Base-by-base conservation (phyloP, 2,888 invertebrate genomes). In the Ennomos quercinarius region DNA sequence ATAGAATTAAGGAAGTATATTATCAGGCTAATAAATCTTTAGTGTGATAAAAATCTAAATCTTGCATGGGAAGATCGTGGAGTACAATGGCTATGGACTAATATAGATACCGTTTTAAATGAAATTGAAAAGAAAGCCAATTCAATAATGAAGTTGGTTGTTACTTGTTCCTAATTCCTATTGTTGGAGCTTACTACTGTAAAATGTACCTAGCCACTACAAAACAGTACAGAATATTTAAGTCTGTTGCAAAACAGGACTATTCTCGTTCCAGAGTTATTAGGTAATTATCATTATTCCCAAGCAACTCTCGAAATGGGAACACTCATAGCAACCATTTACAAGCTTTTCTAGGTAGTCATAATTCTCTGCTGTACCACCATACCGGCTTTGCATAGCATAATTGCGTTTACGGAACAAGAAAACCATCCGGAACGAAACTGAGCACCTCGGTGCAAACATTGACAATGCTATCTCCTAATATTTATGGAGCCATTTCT, bases 1-100 rank as follows among this genome's bases (percentile, higher is more conserved):
- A 49, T 60, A 53, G 46, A 50, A 54, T 56, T 53, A 60, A 61
- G 65, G 61, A 63, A 64, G 60, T 54, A 34, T 54, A 50, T 38
- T 45, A 50, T 49, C 49, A 9, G 53, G 36, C 34, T 50, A 40
- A 50, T 59, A 59, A 59, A 59, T 50, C 59, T 53, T 44, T 44
- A 27, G 43, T 54, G 54, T 54, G 49, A 45, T 59, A 54, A 54
- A 59, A 53, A 53, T 48, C 27, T 44, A 27, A 40, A 45, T 41
- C 45, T 40, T 53, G 44, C 49, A 41, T 34, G 48, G 40, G 48
- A 54, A 49, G 17, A 49, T 53, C 27, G 38, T 49, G 39, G 27
- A 9, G 17, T 10, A 39, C 48, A 41, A 41, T 44, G 36, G 38
- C 36, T 48, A 43, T 53, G 27, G 6, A 6, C 4, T 27, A 27